Conservation (phyloP, 2,113 vertebrate species). For the Clarias batrachus region DNA sequence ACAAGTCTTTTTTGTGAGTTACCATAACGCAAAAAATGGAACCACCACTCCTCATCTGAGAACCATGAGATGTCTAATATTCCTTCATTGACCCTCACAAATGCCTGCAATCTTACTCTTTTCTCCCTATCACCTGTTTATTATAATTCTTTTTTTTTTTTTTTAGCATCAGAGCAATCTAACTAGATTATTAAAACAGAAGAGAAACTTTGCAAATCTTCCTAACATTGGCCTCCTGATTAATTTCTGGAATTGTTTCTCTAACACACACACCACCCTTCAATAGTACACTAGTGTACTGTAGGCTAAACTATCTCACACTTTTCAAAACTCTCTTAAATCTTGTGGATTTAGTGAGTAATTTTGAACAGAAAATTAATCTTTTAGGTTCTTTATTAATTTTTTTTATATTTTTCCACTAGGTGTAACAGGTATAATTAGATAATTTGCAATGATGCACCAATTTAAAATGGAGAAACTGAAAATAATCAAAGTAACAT, state of each 20-base stretch:
- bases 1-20: no score
- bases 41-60: no score
- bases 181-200: neutral
- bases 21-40: no score
- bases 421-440: neutral
- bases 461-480: neutral
- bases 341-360: neutral
- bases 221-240: neutral
- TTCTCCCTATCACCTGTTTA: no score
- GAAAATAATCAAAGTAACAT: neutral
- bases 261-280: neutral
- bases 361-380: neutral
- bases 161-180: neutral
- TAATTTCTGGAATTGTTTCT: neutral
- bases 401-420: no score
- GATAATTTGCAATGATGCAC: neutral
- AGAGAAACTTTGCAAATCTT: neutral
- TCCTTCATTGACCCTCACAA: no score
- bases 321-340: neutral
- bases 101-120: no score
- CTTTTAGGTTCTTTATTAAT: neutral
- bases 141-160: no score
- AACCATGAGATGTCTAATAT: no score
- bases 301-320: neutral
- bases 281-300: neutral